phyloP scores from a whole-genome alignment of 2,113 vertebrate genomes.

The Agapornis roseicollis region DNA sequence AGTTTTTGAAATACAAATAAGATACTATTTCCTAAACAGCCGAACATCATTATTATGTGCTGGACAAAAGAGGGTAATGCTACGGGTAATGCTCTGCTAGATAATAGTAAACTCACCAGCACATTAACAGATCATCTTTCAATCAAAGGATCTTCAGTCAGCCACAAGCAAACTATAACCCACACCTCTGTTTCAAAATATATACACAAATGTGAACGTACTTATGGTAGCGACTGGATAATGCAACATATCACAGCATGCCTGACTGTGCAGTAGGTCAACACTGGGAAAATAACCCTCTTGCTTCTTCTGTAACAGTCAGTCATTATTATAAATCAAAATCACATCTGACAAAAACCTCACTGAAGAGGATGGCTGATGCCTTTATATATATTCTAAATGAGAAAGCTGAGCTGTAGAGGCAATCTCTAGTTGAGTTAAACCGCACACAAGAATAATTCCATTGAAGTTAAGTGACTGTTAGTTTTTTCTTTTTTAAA shows the following conservation, averaged over 20 bases:
- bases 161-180: neutral
- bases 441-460: neutral
- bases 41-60: neutral
- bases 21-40: neutral
- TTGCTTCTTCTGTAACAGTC: neutral
- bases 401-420: neutral
- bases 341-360: neutral
- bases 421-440: neutral
- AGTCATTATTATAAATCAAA: neutral
- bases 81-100: neutral
- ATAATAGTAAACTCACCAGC: conserved; percentile 13
- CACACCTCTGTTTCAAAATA: neutral
- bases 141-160: neutral
- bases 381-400: neutral
- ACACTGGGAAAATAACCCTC: neutral
- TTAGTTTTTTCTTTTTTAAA: neutral
- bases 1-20: neutral
- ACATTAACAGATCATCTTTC: neutral
- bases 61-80: neutral
- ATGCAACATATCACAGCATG: neutral
- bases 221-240: neutral
- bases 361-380: neutral
- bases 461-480: neutral
- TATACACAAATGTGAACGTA: neutral
- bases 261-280: neutral